phyloP scores from a whole-genome alignment of 2,797 vertebrate genomes.

The Rhinatrema bivittatum region DNA sequence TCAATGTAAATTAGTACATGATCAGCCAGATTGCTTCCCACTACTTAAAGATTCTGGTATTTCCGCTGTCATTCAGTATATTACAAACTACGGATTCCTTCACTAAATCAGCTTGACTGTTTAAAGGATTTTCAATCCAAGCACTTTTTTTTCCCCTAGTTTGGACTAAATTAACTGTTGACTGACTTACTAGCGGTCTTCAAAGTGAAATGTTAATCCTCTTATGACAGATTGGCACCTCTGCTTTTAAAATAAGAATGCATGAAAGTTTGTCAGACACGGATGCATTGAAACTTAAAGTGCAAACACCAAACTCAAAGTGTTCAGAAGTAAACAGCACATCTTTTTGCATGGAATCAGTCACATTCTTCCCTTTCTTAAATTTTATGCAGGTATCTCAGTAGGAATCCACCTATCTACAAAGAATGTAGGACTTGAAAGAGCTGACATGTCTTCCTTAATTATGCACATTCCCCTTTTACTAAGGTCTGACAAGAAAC shows the following conservation, averaged over 20 bases:
- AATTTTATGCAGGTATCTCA: not conserved
- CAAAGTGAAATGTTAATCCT: not conserved
- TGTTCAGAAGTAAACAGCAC: not conserved
- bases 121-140: not conserved
- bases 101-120: not conserved
- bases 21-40: too few species aligned
- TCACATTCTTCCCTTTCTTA: not conserved
- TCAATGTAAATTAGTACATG: too few species aligned
- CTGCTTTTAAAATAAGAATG: not conserved
- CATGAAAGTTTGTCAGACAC: not conserved
- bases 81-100: slow-evolving; percentile 1
- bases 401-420: not conserved
- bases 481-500: not conserved
- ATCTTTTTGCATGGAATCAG: not conserved
- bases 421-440: not conserved
- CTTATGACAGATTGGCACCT: not conserved
- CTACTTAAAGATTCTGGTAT: too few species aligned
- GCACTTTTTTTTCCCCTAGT: not conserved
- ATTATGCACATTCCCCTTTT: not conserved
- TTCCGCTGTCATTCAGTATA: too few species aligned
- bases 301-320: not conserved
- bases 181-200: not conserved
- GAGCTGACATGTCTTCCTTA: not conserved
- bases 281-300: not conserved
- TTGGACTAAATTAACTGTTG: not conserved